Conservation (phyloP, 2,797 vertebrate genomes). For the Falco cherrug region DNA sequence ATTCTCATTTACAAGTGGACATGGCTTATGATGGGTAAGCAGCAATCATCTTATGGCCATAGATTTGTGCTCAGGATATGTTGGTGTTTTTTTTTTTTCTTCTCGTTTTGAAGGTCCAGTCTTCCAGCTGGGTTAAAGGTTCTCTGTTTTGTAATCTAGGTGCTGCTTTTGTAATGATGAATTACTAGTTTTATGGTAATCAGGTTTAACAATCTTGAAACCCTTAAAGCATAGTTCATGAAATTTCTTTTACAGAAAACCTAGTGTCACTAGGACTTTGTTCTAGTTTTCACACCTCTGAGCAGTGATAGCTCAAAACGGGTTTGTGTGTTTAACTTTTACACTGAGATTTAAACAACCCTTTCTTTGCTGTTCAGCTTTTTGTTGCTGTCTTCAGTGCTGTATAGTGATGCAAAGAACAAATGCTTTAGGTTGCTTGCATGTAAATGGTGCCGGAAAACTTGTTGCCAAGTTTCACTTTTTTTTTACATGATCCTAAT, state of each 20-base stretch:
- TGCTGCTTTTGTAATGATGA: background rate
- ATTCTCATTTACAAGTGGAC: background rate
- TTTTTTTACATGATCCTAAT: background rate
- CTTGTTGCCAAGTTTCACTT: background rate
- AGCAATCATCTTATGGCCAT: background rate
- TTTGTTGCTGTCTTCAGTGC: background rate
- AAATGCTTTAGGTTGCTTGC: background rate
- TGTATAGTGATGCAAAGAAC: background rate
- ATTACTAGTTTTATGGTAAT: background rate
- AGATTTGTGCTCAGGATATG: background rate
- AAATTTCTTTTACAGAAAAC: background rate
- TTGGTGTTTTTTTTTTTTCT: background rate
- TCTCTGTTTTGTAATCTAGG: background rate
- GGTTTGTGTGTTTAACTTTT: background rate
- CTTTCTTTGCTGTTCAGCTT: background rate
- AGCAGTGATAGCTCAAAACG: background rate
- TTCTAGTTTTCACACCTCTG: conserved; percentile 1
- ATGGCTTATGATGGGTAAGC: background rate
- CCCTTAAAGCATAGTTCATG: background rate
- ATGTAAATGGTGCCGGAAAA: background rate
- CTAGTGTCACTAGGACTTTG: conserved; percentile 5
- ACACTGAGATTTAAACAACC: background rate
- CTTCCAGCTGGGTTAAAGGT: background rate
- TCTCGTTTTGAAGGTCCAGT: background rate
- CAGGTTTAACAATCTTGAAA: background rate